phyloP scores from a whole-genome alignment of 2,797 vertebrate species.

The Austrolebias charrua region DNA sequence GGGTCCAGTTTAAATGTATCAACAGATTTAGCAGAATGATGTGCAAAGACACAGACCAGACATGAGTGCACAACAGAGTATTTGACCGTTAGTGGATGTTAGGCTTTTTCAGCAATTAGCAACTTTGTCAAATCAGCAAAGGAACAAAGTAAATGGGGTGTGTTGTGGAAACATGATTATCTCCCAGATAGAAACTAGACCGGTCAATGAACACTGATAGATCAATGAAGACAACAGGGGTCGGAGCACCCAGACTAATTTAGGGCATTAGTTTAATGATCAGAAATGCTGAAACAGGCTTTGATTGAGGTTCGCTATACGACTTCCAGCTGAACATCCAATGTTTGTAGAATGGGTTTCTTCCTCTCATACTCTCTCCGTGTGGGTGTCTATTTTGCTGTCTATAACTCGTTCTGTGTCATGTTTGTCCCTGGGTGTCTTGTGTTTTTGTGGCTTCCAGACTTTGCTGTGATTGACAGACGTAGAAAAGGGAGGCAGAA shows the following conservation, averaged over 20 bases:
- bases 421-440: conserved; percentile 34
- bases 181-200: conserved; percentile 59
- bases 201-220: conserved; percentile 71
- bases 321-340: conserved; percentile 31
- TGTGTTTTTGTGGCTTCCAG: conserved; percentile 37
- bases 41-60: conserved; percentile 8
- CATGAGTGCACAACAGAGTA: conserved; percentile 8
- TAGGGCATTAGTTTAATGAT: conserved; percentile 72
- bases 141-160: conserved; percentile 46
- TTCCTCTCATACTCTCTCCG: conserved; percentile 8
- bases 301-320: conserved; percentile 46
- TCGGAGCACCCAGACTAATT: conserved; percentile 55
- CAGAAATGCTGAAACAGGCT: conserved; percentile 69
- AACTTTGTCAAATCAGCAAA: conserved; percentile 66
- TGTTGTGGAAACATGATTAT: conserved; percentile 70
- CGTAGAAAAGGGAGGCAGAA: conserved; percentile 46
- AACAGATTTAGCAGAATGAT: conserved; percentile 6
- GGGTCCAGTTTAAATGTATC: conserved; percentile 28
- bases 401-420: conserved; percentile 33
- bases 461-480: conserved; percentile 62
- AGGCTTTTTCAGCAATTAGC: conserved; percentile 47
- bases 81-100: conserved; percentile 43
- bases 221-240: conserved; percentile 62
- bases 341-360: conserved; percentile 39
- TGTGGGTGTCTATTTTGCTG: conserved; percentile 27